phyloP scores from a whole-genome alignment of 2,797 vertebrate genomes.

The Hozukius guyotensis region DNA sequence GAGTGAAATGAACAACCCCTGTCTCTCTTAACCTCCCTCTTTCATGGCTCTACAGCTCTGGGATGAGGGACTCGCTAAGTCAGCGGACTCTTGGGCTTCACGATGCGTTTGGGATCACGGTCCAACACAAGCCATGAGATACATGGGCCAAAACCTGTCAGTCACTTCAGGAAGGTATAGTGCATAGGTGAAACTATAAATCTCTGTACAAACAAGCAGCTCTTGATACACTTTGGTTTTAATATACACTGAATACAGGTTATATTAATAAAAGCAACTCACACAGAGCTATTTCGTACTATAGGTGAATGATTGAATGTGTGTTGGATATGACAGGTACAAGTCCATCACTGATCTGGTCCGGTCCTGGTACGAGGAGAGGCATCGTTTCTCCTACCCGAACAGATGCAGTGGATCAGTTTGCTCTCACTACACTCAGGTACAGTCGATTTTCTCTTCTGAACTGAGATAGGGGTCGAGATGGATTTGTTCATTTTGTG shows the following conservation, averaged over 20 bases:
- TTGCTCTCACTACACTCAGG: constrained; percentile 94
- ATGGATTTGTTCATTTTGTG: background rate
- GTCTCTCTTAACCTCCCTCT: background rate
- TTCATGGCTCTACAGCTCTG: constrained; percentile 82
- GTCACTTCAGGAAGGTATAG: constrained; percentile 87
- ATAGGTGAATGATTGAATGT: background rate
- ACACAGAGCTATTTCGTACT: background rate
- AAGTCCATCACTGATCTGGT: constrained; percentile 85
- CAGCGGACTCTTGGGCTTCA: constrained; percentile 88
- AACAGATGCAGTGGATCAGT: constrained; percentile 84
- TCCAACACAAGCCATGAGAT: constrained; percentile 85
- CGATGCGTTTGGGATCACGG: constrained; percentile 91
- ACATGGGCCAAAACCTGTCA: constrained; percentile 91
- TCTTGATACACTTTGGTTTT: background rate
- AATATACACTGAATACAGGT: background rate
- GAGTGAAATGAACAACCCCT: background rate
- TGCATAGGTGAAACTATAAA: background rate
- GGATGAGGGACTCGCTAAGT: constrained; percentile 87
- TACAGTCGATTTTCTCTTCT: constrained; percentile 25
- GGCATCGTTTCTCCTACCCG: constrained; percentile 86
- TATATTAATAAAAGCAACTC: background rate
- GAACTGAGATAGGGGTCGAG: accelerated
- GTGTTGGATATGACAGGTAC: constrained; percentile 75
- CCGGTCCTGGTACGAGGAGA: constrained; percentile 89
- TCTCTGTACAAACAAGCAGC: background rate